Conservation (phyloP, 2,888 invertebrate species). For the Crossocerus cetratus region DNA sequence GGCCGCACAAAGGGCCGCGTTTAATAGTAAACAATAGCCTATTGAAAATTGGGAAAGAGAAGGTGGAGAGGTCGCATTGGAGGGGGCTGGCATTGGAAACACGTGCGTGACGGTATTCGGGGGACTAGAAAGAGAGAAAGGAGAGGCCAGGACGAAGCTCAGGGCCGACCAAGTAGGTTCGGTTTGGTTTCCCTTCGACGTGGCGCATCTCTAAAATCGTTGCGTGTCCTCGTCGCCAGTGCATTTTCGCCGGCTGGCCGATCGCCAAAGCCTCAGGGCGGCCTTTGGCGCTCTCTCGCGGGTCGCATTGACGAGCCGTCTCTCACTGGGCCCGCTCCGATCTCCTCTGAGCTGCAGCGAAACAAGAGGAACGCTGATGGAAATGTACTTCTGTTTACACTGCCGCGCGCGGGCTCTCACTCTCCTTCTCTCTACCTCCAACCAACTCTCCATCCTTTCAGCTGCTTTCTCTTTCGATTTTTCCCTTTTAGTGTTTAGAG, state of each 20-base stretch:
- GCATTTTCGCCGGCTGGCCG: background rate
- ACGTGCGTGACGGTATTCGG: background rate
- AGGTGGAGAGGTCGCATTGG: background rate
- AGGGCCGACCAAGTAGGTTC: background rate
- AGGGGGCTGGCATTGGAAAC: background rate
- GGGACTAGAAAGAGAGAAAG: background rate
- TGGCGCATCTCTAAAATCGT: background rate
- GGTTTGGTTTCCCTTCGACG: background rate
- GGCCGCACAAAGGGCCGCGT: too few species aligned
- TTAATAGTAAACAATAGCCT: too few species aligned
- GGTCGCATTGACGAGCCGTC: background rate
- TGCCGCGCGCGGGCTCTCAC: too few species aligned
- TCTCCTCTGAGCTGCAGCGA: background rate
- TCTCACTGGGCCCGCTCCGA: background rate
- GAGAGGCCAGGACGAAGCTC: background rate
- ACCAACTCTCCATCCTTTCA: background rate
- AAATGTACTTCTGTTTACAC: too few species aligned
- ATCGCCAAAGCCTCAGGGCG: background rate
- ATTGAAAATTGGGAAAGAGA: too few species aligned
- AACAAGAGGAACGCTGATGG: background rate
- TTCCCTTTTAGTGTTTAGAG: background rate
- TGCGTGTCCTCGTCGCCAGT: background rate
- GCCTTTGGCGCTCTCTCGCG: background rate
- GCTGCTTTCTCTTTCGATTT: background rate
- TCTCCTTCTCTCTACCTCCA: too few species aligned